Evolutionary conservation across 2,797 vertebrate genomes (phyloP).

Genomic region (Varecia variegata): DNA sequence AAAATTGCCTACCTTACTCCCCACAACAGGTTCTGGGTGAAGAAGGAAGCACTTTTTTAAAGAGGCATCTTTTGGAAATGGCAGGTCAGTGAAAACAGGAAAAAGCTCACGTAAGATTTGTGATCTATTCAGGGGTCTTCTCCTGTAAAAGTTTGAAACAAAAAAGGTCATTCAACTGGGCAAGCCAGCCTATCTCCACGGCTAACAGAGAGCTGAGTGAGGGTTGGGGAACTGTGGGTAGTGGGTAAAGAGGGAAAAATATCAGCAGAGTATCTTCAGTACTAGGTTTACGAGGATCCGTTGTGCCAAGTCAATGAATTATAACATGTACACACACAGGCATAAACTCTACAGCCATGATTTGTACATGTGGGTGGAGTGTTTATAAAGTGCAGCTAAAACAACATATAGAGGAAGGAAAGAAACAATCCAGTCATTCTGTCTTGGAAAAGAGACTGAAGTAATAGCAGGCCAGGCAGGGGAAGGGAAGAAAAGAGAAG

Average conservation of each 20-base stretch:
- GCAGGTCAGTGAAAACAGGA: constrained; percentile 76
- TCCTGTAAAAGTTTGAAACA: constrained; percentile 77
- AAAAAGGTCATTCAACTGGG: neutral
- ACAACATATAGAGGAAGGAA: constrained; percentile 21
- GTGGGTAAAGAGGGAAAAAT: neutral
- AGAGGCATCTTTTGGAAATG: constrained; percentile 81
- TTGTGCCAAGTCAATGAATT: neutral
- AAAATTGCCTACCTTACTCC: constrained; percentile 81
- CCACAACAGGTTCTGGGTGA: constrained; percentile 77
- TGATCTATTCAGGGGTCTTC: constrained; percentile 83
- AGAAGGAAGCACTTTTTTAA: constrained; percentile 84
- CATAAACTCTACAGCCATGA: neutral
- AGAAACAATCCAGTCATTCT: constrained; percentile 17
- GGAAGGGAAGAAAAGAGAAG: neutral
- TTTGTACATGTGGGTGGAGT: neutral
- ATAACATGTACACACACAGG: neutral
- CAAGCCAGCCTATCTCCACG: neutral
- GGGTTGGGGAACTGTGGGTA: neutral
- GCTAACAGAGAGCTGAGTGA: neutral
- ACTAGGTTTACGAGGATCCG: neutral
- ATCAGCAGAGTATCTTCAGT: neutral
- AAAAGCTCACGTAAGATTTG: constrained; percentile 83
- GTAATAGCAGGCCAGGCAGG: neutral
- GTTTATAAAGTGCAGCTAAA: constrained; percentile 48
- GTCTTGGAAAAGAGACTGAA: constrained; percentile 3